These are phyloP conservation scores for Neolamprologus caudopunctatus DNA, from an alignment of 2,113 vertebrate species.

Conservation along the genomic window DNA sequence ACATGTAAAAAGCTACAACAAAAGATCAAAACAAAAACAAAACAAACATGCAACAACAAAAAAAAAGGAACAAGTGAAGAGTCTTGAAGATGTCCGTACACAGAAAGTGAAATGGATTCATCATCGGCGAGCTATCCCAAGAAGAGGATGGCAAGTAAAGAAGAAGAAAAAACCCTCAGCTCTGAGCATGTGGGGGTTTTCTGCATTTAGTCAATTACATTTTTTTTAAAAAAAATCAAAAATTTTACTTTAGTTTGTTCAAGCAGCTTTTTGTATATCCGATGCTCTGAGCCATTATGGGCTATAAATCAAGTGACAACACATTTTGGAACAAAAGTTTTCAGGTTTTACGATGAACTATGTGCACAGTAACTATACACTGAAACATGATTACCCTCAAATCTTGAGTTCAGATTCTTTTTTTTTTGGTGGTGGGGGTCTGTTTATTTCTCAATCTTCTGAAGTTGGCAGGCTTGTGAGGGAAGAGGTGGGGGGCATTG, in stretches of 20 bases:
- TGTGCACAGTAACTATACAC: not conserved
- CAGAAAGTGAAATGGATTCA: not conserved
- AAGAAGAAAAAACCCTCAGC: not conserved
- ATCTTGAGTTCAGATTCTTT: constrained; percentile 18
- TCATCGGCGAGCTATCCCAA: not conserved
- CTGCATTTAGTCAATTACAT: not conserved
- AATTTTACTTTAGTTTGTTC: not conserved
- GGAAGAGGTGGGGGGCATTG: not conserved
- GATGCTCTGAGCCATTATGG: not conserved
- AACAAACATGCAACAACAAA: constrained; percentile 8
- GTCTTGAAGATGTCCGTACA: constrained; percentile 8
- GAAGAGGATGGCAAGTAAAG: not conserved
- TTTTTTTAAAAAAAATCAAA: not conserved
- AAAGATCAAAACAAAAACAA: constrained; percentile 2
- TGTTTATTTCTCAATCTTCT: constrained; percentile 28
- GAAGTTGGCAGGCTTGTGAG: constrained; percentile 1
- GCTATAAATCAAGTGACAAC: not conserved
- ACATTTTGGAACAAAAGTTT: not conserved
- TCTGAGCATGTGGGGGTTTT: not conserved
- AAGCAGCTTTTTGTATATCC: not conserved
- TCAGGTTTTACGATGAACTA: not conserved
- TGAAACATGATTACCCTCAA: not conserved
- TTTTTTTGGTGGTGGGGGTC: not conserved
- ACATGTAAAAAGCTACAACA: constrained; percentile 12
- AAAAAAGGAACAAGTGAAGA: constrained; percentile 19